phyloP scores from a whole-genome alignment of 2,797 vertebrate species.

The Myotis myotis region DNA sequence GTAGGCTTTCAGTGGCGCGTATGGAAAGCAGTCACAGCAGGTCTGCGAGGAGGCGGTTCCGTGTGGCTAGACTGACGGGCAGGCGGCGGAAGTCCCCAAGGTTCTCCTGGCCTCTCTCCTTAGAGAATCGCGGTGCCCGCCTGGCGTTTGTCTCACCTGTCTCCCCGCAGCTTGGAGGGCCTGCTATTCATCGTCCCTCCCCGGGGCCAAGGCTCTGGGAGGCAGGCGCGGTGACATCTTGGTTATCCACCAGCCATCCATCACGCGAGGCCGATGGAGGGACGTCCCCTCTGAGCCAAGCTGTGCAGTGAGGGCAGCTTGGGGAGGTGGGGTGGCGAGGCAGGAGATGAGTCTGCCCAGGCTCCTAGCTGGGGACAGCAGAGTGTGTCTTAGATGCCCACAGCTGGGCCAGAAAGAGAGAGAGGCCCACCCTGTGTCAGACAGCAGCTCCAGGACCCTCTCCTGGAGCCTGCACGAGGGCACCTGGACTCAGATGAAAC shows the following conservation, averaged over 20 bases:
- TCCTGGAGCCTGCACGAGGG: too few relatives aligned
- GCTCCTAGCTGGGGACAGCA: background rate
- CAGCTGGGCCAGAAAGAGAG: background rate
- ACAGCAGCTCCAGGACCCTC: background rate
- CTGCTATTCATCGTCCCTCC: background rate
- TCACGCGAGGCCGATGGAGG: rapidly evolving
- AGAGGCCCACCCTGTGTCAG: background rate
- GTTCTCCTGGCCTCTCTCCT: background rate
- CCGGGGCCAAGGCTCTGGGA: background rate
- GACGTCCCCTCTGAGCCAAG: background rate
- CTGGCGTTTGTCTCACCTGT: background rate
- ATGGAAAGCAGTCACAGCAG: rapidly evolving
- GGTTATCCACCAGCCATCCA: background rate
- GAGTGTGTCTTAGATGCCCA: background rate
- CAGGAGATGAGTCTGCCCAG: background rate
- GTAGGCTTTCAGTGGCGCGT: background rate
- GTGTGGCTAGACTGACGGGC: background rate
- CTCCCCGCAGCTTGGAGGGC: background rate
- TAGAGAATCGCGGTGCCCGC: rapidly evolving
- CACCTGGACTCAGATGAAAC: rapidly evolving
- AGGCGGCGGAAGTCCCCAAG: background rate
- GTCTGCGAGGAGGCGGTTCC: too few relatives aligned
- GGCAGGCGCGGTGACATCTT: background rate
- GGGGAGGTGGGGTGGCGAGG: too few relatives aligned
- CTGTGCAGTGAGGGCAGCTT: background rate